These are phyloP conservation scores for Acanthaster planci DNA, from an alignment of 35 echinoderm and acorn worm genomes.

Conservation along the genomic window DNA sequence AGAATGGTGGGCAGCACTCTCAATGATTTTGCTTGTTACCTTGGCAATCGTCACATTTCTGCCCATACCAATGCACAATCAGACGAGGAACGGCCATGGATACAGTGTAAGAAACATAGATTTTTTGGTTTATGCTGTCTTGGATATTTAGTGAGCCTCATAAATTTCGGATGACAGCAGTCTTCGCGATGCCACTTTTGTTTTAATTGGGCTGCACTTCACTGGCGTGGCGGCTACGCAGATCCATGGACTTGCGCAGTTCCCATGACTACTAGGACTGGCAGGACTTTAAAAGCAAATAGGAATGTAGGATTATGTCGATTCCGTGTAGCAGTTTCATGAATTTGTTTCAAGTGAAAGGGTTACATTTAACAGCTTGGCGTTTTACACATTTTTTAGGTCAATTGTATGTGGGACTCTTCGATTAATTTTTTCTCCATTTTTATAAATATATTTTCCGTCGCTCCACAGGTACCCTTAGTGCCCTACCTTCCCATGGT, in stretches of 20 bases:
- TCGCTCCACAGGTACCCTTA: conserved; percentile 55
- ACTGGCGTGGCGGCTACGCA: too few relatives aligned
- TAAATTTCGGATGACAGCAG: too few relatives aligned
- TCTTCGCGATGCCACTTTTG: too few relatives aligned
- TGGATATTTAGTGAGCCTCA: too few relatives aligned
- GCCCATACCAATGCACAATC: conserved; percentile 59
- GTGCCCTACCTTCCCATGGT: conserved; percentile 56
- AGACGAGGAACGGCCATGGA: conserved; percentile 3
- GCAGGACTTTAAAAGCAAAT: too few relatives aligned
- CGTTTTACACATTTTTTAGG: background rate
- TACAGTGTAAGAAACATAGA: conserved; percentile 56
- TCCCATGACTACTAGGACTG: too few relatives aligned
- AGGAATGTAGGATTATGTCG: too few relatives aligned
- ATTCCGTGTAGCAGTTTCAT: conserved; percentile 11
- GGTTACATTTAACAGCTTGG: background rate
- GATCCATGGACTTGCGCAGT: too few relatives aligned
- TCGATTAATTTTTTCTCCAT: conserved; percentile 4
- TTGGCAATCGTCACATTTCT: conserved; percentile 50
- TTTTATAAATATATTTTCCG: background rate
- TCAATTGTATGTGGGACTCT: background rate
- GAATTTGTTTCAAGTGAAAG: conserved; percentile 1
- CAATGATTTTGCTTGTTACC: conserved; percentile 1
- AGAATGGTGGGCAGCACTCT: conserved; percentile 47
- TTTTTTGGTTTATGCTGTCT: too few relatives aligned
- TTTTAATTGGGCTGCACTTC: too few relatives aligned